Evolutionary conservation across 2,888 invertebrate genomes (phyloP).

Genomic region (Geotrupes spiniger): DNA sequence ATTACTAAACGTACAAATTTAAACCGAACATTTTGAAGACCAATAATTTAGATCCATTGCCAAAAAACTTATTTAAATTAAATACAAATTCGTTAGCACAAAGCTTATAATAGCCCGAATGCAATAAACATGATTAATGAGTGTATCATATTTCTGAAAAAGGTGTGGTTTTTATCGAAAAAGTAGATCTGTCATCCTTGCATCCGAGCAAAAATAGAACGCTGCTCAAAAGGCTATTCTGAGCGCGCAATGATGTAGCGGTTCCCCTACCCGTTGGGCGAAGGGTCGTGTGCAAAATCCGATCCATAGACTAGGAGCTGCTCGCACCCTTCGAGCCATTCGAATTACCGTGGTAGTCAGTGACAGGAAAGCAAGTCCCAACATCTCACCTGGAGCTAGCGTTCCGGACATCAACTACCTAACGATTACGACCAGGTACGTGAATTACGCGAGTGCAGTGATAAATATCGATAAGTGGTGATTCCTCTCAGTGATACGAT

Average conservation of each 20-base stretch:
- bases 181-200: conserved; percentile 44
- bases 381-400: conserved; percentile 34
- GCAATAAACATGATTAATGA: background rate
- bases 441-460: conserved; percentile 23
- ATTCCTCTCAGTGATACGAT: conserved; percentile 3
- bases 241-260: conserved; percentile 32
- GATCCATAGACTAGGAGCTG: conserved; percentile 59
- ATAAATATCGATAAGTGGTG: background rate
- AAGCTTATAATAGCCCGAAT: no score
- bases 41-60: no score
- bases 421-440: conserved; percentile 51
- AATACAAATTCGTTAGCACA: no score
- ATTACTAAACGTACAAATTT: no score
- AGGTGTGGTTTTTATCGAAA: conserved; percentile 48
- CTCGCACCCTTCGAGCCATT: conserved; percentile 55
- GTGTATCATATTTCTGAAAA: conserved; percentile 46
- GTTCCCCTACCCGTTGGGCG: conserved; percentile 9
- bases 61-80: no score
- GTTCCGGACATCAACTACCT: conserved; percentile 41
- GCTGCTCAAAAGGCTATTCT: conserved; percentile 55
- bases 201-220: conserved; percentile 55
- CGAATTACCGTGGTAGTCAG: conserved; percentile 60
- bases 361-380: conserved; percentile 51
- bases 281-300: conserved; percentile 61
- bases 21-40: no score